Percentiles rank a stretch among this genome's conserved stretches.
Conservation (phyloP, 30 jellyfish, hydroid and myxozoan genomes). For the Mastigias papua region DNA sequence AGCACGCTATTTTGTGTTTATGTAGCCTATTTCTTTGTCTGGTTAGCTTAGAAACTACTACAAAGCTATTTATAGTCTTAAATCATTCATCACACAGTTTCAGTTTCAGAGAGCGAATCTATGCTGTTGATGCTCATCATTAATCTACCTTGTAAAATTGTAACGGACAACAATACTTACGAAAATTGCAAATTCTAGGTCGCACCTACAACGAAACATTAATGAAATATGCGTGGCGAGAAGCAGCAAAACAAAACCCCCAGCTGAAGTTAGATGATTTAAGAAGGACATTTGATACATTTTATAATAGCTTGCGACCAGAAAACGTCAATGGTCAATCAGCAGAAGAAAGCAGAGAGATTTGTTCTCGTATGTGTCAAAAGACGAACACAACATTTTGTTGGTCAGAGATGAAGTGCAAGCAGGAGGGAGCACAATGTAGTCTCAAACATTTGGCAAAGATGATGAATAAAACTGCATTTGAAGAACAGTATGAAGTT, state of each 20-base stretch:
- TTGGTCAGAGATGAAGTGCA: constrained; percentile 72
- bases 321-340: neutral
- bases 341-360: constrained; percentile 3
- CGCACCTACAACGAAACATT: neutral
- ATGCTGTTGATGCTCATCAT: no score
- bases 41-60: no score
- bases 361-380: constrained; percentile 29
- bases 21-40: no score
- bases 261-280: neutral
- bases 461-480: constrained; percentile 35
- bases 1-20: no score
- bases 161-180: no score
- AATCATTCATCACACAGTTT: no score
- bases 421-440: constrained; percentile 38
- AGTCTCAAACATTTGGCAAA: constrained; percentile 20
- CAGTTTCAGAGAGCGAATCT: no score
- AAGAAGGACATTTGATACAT: neutral
- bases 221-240: constrained; percentile 9
- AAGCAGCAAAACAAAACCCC: neutral
- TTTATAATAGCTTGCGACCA: neutral
- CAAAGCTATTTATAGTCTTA: no score
- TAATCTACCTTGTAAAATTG: no score
- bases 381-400: constrained; percentile 31
- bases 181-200: no score
- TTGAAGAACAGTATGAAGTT: neutral